Base-by-base conservation (phyloP, 1,140 invertebrate species). In the Triops cancriformis region DNA sequence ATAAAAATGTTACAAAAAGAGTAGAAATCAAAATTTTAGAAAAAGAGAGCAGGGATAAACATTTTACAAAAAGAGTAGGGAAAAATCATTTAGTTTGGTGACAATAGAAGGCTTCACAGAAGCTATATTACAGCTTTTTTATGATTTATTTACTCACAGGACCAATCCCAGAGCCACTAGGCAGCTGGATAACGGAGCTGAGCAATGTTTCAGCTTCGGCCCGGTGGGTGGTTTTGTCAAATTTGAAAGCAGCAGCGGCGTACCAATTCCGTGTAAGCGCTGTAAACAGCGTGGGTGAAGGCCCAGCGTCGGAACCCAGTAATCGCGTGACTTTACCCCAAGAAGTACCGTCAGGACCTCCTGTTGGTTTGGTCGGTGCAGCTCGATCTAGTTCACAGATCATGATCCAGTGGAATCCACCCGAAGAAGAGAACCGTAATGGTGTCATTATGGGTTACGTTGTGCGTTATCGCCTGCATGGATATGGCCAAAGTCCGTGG, bases 231-330 rank as follows among this genome's bases (percentile, higher is more conserved):
- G 83, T 98, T 23, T 85, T 98, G 3, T 91, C 89, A 26, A 93
- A 93, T 83, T 86, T 99, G 31, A 95, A 96, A 86, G 97, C 97
- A 0, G 95, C 97, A 0, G 91, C 94, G 1, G 92, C 93, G 0
- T 99, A 98, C 86, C 95, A 98, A 84, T 99, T 99, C 85, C 87
- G 96, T 79, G 93, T 99, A 1, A 95, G 92, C 80, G 96, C 97
- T 26, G 91, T 97, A 0, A 99, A 99, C 85, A 91, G 93, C 26
- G 86, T 87, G 12, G 86, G 98, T 1, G 94, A 97, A 84, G 97
- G 98, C 45, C 90, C 92, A 26, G 89, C 94, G 2, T 98, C 95
- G 2, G 89, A 92, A 64, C 90, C 96, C 0, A 96, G 94, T 64
- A 92, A 94, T 80, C 88, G 93, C 23, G 89, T 99, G 73, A 90